A percentile compares a stretch with the other conserved stretches of the same genome.
phyloP scores from a whole-genome alignment of 2,797 vertebrate genomes.

The Ctenopoma kingsleyae region DNA sequence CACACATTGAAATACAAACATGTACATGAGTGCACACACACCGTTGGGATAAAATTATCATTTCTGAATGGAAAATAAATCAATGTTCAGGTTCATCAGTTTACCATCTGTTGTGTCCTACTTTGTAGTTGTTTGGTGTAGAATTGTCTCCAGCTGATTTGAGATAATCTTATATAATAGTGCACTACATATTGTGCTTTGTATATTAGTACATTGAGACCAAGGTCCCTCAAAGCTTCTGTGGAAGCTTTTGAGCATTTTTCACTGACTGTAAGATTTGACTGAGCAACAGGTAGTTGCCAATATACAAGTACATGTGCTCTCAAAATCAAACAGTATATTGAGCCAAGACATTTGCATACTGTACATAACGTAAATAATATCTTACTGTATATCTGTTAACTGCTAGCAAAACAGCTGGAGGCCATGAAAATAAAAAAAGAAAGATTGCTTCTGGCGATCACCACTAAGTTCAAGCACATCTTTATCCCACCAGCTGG shows the following conservation, averaged over 20 bases:
- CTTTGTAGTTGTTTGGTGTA: slow-evolving; percentile 47
- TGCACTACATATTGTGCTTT: too few species aligned
- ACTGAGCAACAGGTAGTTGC: slow-evolving; percentile 7
- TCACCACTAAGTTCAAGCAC: slow-evolving; percentile 1
- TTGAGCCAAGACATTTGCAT: slow-evolving; percentile 1
- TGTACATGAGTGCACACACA: slow-evolving; percentile 7
- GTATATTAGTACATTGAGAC: slow-evolving; percentile 25
- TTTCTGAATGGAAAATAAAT: slow-evolving; percentile 59
- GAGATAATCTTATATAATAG: slow-evolving; percentile 35
- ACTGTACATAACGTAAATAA: slow-evolving; percentile 5
- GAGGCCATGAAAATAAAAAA: neutral
- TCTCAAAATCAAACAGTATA: neutral
- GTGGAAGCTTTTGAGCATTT: slow-evolving; percentile 10
- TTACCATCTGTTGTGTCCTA: slow-evolving; percentile 71
- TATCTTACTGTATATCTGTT: neutral
- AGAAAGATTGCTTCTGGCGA: neutral
- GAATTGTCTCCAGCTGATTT: slow-evolving; percentile 40
- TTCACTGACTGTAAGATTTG: slow-evolving; percentile 5
- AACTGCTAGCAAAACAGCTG: neutral
- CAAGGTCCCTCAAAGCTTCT: slow-evolving; percentile 14
- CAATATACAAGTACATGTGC: neutral
- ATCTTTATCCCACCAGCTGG: slow-evolving; percentile 10
- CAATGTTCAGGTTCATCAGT: slow-evolving; percentile 59
- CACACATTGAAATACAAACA: slow-evolving; percentile 16
- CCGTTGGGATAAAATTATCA: slow-evolving; percentile 27